Base-by-base conservation (phyloP, 2,113 vertebrate species). In the Forbesichthys agassizii region DNA sequence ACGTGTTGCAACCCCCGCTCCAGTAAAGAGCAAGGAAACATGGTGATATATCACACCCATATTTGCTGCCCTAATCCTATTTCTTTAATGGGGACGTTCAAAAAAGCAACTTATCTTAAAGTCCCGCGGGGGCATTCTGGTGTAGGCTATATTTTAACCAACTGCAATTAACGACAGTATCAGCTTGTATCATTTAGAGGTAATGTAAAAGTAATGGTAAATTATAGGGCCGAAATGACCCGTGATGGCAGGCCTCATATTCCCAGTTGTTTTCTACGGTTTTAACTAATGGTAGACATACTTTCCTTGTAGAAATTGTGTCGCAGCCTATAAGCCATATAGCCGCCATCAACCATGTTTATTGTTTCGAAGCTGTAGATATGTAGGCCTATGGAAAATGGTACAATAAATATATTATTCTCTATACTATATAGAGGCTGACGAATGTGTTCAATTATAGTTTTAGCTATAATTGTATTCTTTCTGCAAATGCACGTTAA, bases 131-230 rank as follows among this genome's bases (percentile, higher is more conserved):
- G 94, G 82, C 92, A 78, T 92, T 95, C 93, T 88, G 89, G 93
- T 93, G 95, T 93, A 95, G 95, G 84, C 81, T 82, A 86, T 91
- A 91, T 98, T 96, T 96, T 97, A 98, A 96, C 95, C 94, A 95
- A 93, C 94, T 94, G 95, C 96, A 98, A 98, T 99, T 98, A 99
- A 98, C 96, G 95, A 95, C 92, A 93, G 93, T 95, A 98, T 98
- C 96, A 96, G 96, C 95, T 96, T 96, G 96, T 96, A 98, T 98
- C 96, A 99, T 98, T 99, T 99, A 98, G 93, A 96, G 93, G 93
- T 98, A 99, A 99, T 99, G 96, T 95, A 97, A 96, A 96, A 96
- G 97, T 99, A 98, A 99, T 98, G 94, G 96, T 97, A 97, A 98
- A 98, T 98, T 96, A 98, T 96, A 95, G 93, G 94, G 93, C 93